Evolutionary conservation across 2,888 invertebrate genomes (phyloP), one percentile per base, ranked within the genome.

Genomic region (Platynereis dumerilii): DNA sequence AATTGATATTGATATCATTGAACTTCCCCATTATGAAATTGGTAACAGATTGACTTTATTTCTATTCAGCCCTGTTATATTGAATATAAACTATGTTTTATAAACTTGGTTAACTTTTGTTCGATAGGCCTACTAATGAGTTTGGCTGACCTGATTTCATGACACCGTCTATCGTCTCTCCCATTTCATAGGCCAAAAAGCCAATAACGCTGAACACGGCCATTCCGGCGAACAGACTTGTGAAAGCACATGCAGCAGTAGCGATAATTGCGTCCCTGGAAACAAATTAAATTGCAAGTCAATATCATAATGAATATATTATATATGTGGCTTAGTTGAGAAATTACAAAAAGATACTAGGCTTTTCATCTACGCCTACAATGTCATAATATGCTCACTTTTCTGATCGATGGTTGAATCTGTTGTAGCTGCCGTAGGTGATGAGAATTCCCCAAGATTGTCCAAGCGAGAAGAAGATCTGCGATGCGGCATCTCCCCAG

Each of bases 391-490:
- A 26, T 29, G 39, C 58, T 58, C 45, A 59, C 59, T 10, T 26
- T 7, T 59, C 15, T 20, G 44, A 45, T 7, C 45, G 42, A 27
- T 59, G 34, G 48, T 59, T 5, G 48, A 59, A 59, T 28, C 45
- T 59, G 59, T 59, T 59, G 59, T 59, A 60, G n/a, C 45, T 45
- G 17, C 45, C 60, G 28, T 45, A 60, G 7, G 29, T 26, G 28
- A 60, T 52, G 45, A 59, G 59, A 27, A 34, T 42, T 45, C 59
- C 59, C 59, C 59, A 59, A n/a, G 27, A 34, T 3, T 34, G 59
- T 15, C 59, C 59, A 2, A 59, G 59, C 7, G 59, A 59, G 48
- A 26, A 59, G 59, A 59, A 59, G n/a, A 59, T 59, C 48, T 59
- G 59, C 22, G 59, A 44, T 20, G 59, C 59, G 17, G 59, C 59